These are phyloP conservation scores for Bergia sp. DNA, from an alignment of 92 coral and sea anemone species.

Conservation along the genomic window DNA sequence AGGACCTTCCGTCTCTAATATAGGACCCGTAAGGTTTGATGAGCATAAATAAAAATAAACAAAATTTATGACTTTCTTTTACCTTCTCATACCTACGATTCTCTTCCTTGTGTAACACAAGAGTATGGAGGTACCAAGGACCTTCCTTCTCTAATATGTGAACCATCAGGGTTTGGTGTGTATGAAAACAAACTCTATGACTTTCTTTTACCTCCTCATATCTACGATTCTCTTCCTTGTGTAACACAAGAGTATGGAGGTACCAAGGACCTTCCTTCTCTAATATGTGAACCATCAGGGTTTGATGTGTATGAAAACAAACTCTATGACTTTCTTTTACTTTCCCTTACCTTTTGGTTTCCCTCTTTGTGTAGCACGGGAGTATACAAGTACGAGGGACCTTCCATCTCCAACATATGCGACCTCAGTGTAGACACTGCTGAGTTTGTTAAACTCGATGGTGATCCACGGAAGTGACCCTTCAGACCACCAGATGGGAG, in stretches of 20 bases:
- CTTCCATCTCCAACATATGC: conserved; percentile 81
- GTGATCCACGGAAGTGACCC: conserved; percentile 54
- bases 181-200: not conserved
- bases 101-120: conserved; percentile 69
- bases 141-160: conserved; percentile 80
- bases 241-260: conserved; percentile 65
- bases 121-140: conserved; percentile 64
- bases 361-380: conserved; percentile 75
- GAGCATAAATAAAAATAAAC: not conserved
- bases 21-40: conserved; percentile 56
- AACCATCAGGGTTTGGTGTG: conserved; percentile 38
- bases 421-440: conserved; percentile 75
- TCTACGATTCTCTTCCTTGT: conserved; percentile 63
- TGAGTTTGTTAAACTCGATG: conserved; percentile 58
- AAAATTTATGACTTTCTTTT: not conserved
- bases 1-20: conserved; percentile 79
- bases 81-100: conserved; percentile 51
- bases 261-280: conserved; percentile 83
- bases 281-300: conserved; percentile 64
- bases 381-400: conserved; percentile 66
- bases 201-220: not conserved
- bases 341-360: conserved; percentile 52
- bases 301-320: not conserved
- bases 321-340: not conserved
- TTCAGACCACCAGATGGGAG: conserved; percentile 54